These are phyloP conservation scores for Panagrolaimus sp. DNA, from an alignment of 1,140 invertebrate species.

Conservation along the genomic window DNA sequence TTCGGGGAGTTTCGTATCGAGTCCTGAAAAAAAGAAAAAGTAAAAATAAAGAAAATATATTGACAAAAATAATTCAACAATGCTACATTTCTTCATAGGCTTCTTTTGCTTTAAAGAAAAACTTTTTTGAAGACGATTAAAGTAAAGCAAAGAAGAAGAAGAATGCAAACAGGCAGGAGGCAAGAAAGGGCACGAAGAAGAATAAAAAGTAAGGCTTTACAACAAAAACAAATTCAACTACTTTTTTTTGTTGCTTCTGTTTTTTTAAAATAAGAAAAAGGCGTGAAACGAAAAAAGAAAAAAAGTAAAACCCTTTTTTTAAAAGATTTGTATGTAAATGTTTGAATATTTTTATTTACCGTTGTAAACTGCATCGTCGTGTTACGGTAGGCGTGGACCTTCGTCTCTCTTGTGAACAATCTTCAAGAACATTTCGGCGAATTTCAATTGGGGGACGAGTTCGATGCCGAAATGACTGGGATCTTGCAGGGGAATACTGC, in stretches of 20 bases:
- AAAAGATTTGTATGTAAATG: background rate
- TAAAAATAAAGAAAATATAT: background rate
- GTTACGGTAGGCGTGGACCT: slow-evolving; percentile 37
- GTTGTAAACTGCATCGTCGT: slow-evolving; percentile 34
- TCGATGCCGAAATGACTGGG: slow-evolving; percentile 47
- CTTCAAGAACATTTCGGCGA: slow-evolving; percentile 17
- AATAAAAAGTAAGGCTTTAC: too few relatives aligned
- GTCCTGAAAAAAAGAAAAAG: background rate
- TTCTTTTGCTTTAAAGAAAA: background rate
- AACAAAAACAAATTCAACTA: too few relatives aligned
- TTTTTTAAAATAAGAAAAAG: too few relatives aligned
- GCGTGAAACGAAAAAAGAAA: slow-evolving; percentile 7
- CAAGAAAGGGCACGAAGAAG: background rate
- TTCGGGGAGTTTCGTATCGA: slow-evolving; percentile 23
- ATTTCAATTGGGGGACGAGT: slow-evolving; percentile 32
- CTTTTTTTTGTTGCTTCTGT: too few relatives aligned
- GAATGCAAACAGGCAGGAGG: background rate
- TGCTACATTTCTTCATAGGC: background rate
- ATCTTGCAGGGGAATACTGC: slow-evolving; percentile 18
- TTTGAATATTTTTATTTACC: slow-evolving; percentile 11
- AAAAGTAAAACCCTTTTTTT: slow-evolving; percentile 1
- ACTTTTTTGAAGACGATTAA: background rate
- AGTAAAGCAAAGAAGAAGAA: background rate
- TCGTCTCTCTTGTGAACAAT: slow-evolving; percentile 29
- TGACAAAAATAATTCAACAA: background rate